phyloP scores from a whole-genome alignment of 2,113 vertebrate genomes.

The Trochalopteron elliotii region DNA sequence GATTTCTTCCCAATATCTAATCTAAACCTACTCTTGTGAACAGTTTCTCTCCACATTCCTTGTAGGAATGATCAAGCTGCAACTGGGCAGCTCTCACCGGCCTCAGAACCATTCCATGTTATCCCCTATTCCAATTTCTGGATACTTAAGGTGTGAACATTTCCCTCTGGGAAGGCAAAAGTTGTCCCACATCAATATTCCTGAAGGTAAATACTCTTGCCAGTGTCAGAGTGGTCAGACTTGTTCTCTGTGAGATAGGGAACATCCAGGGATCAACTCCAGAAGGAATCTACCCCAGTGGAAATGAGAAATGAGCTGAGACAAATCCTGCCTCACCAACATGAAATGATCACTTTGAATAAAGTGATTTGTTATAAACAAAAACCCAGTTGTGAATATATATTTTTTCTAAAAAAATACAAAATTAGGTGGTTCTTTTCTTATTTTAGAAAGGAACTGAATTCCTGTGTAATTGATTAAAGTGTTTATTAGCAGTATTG shows the following conservation, averaged over 20 bases:
- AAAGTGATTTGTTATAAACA: not conserved
- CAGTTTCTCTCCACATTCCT: not conserved
- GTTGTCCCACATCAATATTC: not conserved
- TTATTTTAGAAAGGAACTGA: not conserved
- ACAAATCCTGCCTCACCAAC: not conserved
- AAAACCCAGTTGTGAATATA: accelerated
- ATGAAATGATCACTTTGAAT: not conserved
- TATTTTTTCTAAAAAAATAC: not conserved
- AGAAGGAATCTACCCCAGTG: not conserved
- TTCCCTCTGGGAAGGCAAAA: not conserved
- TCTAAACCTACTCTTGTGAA: too few relatives aligned
- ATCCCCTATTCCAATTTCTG: not conserved
- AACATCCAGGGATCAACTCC: not conserved
- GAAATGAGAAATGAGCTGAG: not conserved
- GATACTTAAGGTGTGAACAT: not conserved
- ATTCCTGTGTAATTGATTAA: not conserved
- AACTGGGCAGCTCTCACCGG: accelerated
- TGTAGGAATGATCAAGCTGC: not conserved
- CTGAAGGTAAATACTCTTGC: not conserved
- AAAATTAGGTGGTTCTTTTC: accelerated
- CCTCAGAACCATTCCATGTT: accelerated
- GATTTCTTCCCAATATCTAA: not conserved
- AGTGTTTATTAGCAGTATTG: not conserved
- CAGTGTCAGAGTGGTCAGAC: not conserved
- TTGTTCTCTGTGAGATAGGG: not conserved